phyloP scores from a whole-genome alignment of 2,888 invertebrate species.

The Diabrotica balteata region DNA sequence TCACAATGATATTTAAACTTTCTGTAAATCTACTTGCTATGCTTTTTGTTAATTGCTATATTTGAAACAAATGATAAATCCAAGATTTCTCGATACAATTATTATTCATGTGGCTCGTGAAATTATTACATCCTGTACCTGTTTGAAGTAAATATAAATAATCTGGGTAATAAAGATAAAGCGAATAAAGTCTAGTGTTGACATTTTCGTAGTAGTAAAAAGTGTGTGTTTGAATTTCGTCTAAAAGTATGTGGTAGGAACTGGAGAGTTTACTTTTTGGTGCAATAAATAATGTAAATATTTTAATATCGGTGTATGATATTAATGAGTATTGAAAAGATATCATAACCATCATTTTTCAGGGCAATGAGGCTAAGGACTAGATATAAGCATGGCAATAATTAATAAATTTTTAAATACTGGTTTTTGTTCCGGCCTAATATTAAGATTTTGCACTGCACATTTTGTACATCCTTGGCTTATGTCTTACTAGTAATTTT shows the following conservation, averaged over 20 bases:
- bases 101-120: constrained; percentile 26
- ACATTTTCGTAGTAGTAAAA: constrained; percentile 36
- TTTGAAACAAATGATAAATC: too few species aligned
- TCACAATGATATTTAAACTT: too few species aligned
- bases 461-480: too few species aligned
- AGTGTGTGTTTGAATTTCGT: constrained; percentile 35
- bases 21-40: too few species aligned
- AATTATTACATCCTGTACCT: constrained; percentile 46
- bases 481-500: too few species aligned
- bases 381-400: too few species aligned
- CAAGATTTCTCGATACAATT: constrained; percentile 12
- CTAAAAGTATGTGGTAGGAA: constrained; percentile 33
- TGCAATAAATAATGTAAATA: constrained; percentile 29
- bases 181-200: constrained; percentile 41
- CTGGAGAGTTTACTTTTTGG: constrained; percentile 25
- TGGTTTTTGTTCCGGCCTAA: too few species aligned
- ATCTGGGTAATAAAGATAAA: constrained; percentile 45
- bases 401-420: too few species aligned
- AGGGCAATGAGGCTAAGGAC: too few species aligned
- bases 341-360: too few species aligned
- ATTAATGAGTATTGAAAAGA: constrained; percentile 11
- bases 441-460: too few species aligned
- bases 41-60: too few species aligned
- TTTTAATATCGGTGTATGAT: constrained; percentile 23
- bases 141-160: constrained; percentile 40